These are phyloP conservation scores for Sthenelais limicola DNA, from an alignment of 2,888 invertebrate species.

Conservation along the genomic window DNA sequence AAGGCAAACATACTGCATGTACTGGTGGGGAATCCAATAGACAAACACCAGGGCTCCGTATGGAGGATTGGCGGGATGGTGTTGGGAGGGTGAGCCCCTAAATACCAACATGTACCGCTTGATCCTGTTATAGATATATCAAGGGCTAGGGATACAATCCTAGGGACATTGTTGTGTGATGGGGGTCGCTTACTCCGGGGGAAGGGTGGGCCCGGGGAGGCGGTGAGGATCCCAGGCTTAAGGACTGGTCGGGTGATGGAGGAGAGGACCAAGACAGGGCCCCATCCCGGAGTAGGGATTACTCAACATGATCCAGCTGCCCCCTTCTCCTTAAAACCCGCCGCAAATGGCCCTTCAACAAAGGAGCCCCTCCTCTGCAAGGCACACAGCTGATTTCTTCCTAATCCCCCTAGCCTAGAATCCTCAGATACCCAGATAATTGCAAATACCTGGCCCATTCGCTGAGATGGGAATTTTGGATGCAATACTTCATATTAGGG, in stretches of 20 bases:
- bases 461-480: conserved; percentile 1
- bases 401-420: conserved; percentile 12
- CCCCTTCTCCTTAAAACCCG: conserved; percentile 32
- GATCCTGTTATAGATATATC: conserved; percentile 21
- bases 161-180: conserved; percentile 8
- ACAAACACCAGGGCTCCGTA: too few species aligned
- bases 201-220: conserved; percentile 1
- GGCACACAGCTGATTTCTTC: conserved; percentile 17
- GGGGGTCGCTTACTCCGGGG: too few species aligned
- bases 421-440: conserved; percentile 31
- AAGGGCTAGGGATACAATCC: conserved; percentile 22
- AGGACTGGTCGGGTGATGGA: too few species aligned
- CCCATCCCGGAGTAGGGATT: conserved; percentile 26
- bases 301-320: conserved; percentile 35
- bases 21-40: too few species aligned
- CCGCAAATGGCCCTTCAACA: conserved; percentile 29
- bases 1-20: too few species aligned
- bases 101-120: neutral
- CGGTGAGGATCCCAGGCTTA: too few species aligned
- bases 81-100: too few species aligned
- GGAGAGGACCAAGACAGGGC: too few species aligned
- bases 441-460: conserved; percentile 27
- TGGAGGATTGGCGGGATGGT: too few species aligned
- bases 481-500: conserved; percentile 34
- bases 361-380: conserved; percentile 15